These are phyloP conservation scores for Zaprionus camerounensis DNA, from an alignment of 1,140 invertebrate species.

Conservation along the genomic window DNA sequence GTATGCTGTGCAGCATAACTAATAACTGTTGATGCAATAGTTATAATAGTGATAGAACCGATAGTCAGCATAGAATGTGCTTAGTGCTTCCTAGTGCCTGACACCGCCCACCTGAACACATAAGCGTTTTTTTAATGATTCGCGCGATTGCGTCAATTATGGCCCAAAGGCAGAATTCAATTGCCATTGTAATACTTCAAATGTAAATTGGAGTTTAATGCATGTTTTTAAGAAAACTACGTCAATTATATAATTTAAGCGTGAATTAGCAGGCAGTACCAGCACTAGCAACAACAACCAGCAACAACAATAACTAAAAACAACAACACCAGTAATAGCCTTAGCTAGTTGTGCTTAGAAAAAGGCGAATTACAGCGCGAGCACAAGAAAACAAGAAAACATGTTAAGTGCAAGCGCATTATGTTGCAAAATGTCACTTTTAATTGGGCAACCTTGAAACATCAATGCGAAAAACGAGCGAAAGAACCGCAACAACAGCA, in stretches of 20 bases:
- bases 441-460: constrained; percentile 82
- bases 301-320: constrained; percentile 24
- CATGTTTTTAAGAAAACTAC: constrained; percentile 73
- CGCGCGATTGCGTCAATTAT: constrained; percentile 42
- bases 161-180: constrained; percentile 40
- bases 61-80: not conserved
- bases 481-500: constrained; percentile 73
- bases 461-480: constrained; percentile 81
- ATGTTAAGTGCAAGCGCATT: constrained; percentile 81
- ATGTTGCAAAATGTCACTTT: constrained; percentile 83
- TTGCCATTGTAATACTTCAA: constrained; percentile 53
- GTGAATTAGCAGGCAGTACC: constrained; percentile 56
- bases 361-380: constrained; percentile 39
- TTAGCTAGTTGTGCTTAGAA: constrained; percentile 28
- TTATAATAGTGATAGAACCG: not conserved
- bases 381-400: constrained; percentile 66
- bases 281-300: constrained; percentile 11
- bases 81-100: not conserved
- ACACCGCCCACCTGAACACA: constrained; percentile 5
- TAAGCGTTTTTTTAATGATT: constrained; percentile 45
- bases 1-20: constrained; percentile 5
- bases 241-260: constrained; percentile 81
- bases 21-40: constrained; percentile 8
- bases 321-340: constrained; percentile 27
- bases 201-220: constrained; percentile 75